phyloP scores from a whole-genome alignment of 2,797 vertebrate species.

The Enteromius unitaeniatus region DNA sequence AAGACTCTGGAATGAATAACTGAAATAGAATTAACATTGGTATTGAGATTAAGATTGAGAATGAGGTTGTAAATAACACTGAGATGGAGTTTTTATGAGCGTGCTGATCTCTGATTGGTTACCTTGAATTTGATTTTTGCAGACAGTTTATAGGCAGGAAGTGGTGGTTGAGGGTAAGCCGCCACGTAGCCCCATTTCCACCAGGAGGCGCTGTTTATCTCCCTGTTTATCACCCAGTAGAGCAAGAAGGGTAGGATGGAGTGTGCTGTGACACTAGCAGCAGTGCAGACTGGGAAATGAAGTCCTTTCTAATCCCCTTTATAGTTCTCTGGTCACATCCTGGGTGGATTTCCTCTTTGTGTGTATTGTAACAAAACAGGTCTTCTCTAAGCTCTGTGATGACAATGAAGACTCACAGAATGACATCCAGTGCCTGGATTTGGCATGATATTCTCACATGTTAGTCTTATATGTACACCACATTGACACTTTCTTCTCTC shows the following conservation, averaged over 20 bases:
- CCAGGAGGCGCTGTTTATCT: conserved; percentile 86
- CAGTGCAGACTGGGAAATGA: conserved; percentile 63
- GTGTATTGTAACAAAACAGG: conserved; percentile 32
- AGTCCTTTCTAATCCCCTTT: conserved; percentile 58
- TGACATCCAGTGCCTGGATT: conserved; percentile 40
- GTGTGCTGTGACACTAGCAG: conserved; percentile 66
- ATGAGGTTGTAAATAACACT: not conserved
- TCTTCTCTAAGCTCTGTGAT: conserved; percentile 29
- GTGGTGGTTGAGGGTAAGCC: conserved; percentile 91
- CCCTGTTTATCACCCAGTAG: conserved; percentile 85
- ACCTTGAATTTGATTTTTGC: conserved; percentile 85
- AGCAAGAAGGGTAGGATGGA: conserved; percentile 93
- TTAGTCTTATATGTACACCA: not conserved
- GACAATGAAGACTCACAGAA: conserved; percentile 25
- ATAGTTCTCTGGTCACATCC: conserved; percentile 28
- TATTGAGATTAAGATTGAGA: not conserved
- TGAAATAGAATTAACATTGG: conserved; percentile 28
- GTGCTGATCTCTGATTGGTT: conserved; percentile 45
- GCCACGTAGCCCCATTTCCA: conserved; percentile 94
- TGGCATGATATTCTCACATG: conserved; percentile 42
- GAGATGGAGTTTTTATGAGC: conserved; percentile 8
- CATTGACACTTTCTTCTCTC: conserved; percentile 5
- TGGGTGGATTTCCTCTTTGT: conserved; percentile 42
- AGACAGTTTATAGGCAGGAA: conserved; percentile 87
- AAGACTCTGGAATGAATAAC: conserved; percentile 12